Evolutionary conservation across 37 sponge, comb jelly and placozoan species (phyloP).

Genomic region (Aphrocallistes beatrix): DNA sequence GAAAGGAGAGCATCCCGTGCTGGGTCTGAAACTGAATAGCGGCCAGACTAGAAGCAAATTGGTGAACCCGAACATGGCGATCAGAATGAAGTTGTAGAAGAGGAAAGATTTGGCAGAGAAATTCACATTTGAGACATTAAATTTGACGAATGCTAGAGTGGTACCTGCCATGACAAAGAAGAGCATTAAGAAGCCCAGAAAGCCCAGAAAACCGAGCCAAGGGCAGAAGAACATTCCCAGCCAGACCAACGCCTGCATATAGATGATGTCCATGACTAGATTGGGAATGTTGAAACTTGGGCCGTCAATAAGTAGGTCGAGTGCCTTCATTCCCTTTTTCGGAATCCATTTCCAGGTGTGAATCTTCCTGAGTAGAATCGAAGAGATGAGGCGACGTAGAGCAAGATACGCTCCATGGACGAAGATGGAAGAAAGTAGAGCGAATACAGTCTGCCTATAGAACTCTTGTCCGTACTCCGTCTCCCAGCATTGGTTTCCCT

Average conservation of each 20-base stretch:
- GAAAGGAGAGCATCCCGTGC: not conserved
- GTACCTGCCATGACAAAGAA: not conserved
- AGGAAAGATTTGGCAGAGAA: not conserved
- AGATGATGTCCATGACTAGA: not conserved
- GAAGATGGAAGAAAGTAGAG: not conserved
- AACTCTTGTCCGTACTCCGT: not conserved
- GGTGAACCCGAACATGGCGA: not conserved
- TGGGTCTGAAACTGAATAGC: not conserved
- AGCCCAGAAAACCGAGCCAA: not conserved
- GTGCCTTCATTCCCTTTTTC: not conserved
- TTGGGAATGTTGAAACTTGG: not conserved
- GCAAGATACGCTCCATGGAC: not conserved
- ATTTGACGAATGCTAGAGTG: not conserved
- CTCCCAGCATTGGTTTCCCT: not conserved
- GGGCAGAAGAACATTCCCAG: not conserved
- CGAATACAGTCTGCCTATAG: not conserved
- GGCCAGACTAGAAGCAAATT: not conserved
- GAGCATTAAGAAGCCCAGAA: not conserved
- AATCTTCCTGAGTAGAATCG: not conserved
- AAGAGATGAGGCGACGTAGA: not conserved
- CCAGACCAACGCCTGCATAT: not conserved
- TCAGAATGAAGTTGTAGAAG: not conserved
- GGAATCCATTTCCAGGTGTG: slow-evolving; percentile 19
- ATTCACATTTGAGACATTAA: not conserved
- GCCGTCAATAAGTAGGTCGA: not conserved